Evolutionary conservation across 2,888 invertebrate species (phyloP), one percentile per base, ranked within the genome.

Genomic region (Ceriagrion tenellum): DNA sequence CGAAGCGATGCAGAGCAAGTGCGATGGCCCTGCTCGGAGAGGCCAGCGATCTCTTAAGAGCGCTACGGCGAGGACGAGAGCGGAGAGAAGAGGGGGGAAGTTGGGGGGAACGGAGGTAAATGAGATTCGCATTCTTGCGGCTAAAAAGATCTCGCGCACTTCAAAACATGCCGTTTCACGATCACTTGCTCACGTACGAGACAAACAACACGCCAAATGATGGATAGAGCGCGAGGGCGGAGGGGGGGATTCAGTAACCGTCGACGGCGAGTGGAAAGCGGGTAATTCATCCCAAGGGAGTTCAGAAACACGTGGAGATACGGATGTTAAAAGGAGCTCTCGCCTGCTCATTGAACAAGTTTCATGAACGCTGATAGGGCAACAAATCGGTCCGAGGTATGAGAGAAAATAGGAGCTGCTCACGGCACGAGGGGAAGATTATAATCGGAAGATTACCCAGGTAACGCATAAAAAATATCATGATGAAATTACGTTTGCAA

Each of bases 21-120:
- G 81, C 81, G 81, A 81, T 81, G 81, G 81, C 81, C 81, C 35
- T 81, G 81, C 12, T 35, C 81, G 35, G 81, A 12, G 81, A 81
- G 81, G 81, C 81, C 81, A 81, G 81, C 81, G 81, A 81, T 81
- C 81, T 81, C 81, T 81, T 81, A 81, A 81, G 81, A 81, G 81
- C 47, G 59, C 59, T 12, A 69, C 4, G 69, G 26, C 26, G 81
- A 35, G 81, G 81, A n/a, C n/a, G n/a, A 26, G 26, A 35, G 35
- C 13, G n/a, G 20, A n/a, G 69, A 23, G 20, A 69, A 26, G 69
- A 74, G 6, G 74, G 74, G 30, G 81, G 2, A 4, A 47, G 4
- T 47, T 47, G 47, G 47, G 47, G 47, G 47, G n/a, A n/a, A 16
- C 16, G 81, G 81, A 35, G 81, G 81, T 81, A 81, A 81, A 81